phyloP scores from a whole-genome alignment of 2,113 vertebrate genomes.

The Entomyzon cyanotis region DNA sequence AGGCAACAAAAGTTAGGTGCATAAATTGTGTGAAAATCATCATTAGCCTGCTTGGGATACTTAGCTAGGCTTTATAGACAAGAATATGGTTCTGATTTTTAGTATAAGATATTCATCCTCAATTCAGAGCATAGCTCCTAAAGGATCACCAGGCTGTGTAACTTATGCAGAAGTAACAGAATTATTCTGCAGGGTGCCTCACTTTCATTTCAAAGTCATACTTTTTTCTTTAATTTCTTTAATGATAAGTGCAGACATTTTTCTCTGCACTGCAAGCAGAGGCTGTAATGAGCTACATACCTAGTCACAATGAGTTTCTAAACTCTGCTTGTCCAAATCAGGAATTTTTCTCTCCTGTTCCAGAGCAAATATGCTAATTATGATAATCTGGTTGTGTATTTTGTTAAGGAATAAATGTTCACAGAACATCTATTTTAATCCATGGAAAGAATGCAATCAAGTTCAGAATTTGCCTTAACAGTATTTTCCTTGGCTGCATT shows the following conservation, averaged over 20 bases:
- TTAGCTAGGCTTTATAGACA: not conserved
- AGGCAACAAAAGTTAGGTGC: not conserved
- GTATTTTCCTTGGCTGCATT: not conserved
- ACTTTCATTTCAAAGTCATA: not conserved
- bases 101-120: not conserved
- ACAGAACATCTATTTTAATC: constrained; percentile 12
- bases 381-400: constrained; percentile 3
- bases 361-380: not conserved
- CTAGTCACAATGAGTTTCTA: not conserved
- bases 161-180: not conserved
- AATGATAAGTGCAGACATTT: not conserved
- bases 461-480: not conserved
- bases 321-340: not conserved
- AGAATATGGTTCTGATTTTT: not conserved
- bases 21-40: not conserved
- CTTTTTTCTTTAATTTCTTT: not conserved
- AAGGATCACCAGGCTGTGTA: not conserved
- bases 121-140: not conserved
- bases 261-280: not conserved
- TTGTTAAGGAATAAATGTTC: constrained; percentile 16
- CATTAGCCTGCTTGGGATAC: not conserved
- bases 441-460: constrained; percentile 15
- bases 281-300: not conserved
- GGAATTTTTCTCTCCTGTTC: not conserved
- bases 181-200: not conserved